phyloP scores from a whole-genome alignment of 2,888 invertebrate species.

The Drosophila neutralis region DNA sequence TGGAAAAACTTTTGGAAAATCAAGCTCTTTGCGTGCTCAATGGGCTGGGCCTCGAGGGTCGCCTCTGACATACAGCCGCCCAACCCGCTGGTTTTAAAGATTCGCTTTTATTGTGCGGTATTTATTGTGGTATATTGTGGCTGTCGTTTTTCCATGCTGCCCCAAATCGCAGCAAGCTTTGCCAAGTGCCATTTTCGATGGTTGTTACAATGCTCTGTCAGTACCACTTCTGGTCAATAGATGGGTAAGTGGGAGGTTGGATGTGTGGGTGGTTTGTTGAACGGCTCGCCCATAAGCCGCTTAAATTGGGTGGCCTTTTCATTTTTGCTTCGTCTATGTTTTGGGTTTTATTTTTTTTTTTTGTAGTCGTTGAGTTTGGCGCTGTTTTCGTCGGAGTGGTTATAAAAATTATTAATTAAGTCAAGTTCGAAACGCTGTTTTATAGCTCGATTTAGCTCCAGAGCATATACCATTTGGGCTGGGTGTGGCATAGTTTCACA shows the following conservation, averaged over 20 bases:
- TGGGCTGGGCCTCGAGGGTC: constrained; percentile 28
- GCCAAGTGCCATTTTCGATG: constrained; percentile 43
- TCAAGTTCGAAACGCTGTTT: constrained; percentile 64
- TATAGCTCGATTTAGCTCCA: constrained; percentile 29
- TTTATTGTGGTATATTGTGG: constrained; percentile 61
- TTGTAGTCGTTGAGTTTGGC: constrained; percentile 39
- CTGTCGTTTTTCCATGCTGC: constrained; percentile 17
- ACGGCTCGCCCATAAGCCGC: constrained; percentile 54
- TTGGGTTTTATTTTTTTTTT: constrained; percentile 20
- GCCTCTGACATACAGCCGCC: neutral
- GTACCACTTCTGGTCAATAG: constrained; percentile 9
- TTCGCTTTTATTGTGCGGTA: constrained; percentile 71
- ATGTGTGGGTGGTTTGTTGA: neutral
- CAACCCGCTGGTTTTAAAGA: constrained; percentile 39
- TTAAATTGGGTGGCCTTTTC: constrained; percentile 65
- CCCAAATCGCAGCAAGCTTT: constrained; percentile 45
- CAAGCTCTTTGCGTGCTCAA: constrained; percentile 50
- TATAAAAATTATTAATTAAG: constrained; percentile 70
- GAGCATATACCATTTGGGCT: neutral
- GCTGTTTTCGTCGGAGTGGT: constrained; percentile 21
- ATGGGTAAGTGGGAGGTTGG: neutral
- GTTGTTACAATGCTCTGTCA: constrained; percentile 21
- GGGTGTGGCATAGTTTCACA: constrained; percentile 16
- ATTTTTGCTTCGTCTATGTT: constrained; percentile 17
- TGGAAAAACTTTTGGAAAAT: constrained; percentile 65